phyloP scores from a whole-genome alignment of 2,113 vertebrate species.

The Morone saxatilis region DNA sequence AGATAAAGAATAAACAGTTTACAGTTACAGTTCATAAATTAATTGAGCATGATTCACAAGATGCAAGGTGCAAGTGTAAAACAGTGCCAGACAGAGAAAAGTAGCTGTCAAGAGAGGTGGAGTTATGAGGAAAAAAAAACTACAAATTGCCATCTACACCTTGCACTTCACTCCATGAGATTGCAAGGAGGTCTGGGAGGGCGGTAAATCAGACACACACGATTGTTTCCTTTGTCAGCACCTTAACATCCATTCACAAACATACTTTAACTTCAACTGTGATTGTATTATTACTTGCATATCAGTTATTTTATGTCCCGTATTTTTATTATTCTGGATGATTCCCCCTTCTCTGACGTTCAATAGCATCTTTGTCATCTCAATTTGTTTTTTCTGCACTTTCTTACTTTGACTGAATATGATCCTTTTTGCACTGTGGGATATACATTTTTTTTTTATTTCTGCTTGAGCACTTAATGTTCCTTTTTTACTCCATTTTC shows the following conservation, averaged over 20 bases:
- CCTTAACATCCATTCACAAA: not conserved
- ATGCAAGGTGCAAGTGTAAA: not conserved
- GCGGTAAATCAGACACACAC: not conserved
- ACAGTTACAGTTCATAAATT: not conserved
- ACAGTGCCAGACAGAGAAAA: not conserved
- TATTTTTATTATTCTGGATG: not conserved
- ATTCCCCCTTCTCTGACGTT: not conserved
- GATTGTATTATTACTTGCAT: not conserved
- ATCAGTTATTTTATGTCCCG: not conserved
- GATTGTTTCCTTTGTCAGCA: not conserved
- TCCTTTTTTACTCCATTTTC: conserved; percentile 17
- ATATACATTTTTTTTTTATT: not conserved
- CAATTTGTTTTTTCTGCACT: not conserved
- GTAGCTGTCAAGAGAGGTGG: not conserved
- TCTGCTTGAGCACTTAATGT: not conserved
- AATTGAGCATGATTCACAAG: not conserved
- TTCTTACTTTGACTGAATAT: not conserved
- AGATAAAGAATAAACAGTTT: not conserved
- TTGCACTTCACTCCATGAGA: not conserved
- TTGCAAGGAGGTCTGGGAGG: not conserved
- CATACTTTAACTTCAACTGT: not conserved
- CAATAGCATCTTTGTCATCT: conserved; percentile 12
- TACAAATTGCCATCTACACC: not conserved
- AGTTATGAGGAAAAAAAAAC: not conserved
- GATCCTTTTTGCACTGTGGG: not conserved